phyloP scores from a whole-genome alignment of 2,113 vertebrate species.

The Macaca nemestrina region DNA sequence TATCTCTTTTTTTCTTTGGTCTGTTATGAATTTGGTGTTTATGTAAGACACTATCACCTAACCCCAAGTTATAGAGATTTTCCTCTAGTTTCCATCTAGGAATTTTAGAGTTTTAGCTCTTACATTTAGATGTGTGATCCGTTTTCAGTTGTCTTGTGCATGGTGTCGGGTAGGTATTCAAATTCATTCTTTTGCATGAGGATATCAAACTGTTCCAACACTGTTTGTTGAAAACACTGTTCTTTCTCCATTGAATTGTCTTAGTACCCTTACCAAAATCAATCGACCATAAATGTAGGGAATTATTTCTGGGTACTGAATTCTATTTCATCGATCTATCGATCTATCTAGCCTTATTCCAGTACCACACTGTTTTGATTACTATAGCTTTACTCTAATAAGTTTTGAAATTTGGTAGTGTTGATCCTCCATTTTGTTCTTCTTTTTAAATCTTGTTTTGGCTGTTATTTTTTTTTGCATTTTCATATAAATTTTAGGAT shows the following conservation, averaged over 20 bases:
- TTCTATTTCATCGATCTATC: neutral
- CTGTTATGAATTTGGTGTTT: neutral
- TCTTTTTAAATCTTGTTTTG: neutral
- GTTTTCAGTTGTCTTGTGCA: neutral
- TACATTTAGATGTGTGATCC: neutral
- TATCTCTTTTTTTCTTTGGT: neutral
- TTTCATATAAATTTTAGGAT: neutral
- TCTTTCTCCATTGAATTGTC: neutral
- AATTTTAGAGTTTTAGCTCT: constrained; percentile 8
- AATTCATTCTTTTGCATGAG: neutral
- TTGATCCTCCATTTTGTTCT: neutral
- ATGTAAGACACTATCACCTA: neutral
- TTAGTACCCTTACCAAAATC: neutral
- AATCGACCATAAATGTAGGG: neutral
- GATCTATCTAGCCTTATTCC: neutral
- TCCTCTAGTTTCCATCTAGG: neutral
- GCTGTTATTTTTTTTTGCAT: neutral
- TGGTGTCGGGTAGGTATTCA: neutral
- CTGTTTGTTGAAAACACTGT: neutral
- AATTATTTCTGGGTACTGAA: neutral
- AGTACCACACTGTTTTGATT: neutral
- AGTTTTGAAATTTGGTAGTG: neutral
- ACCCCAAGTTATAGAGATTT: neutral
- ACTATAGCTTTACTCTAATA: neutral
- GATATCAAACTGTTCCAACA: neutral